phyloP scores from a whole-genome alignment of 2,797 vertebrate species.

The Semaprochilodus insignis region DNA sequence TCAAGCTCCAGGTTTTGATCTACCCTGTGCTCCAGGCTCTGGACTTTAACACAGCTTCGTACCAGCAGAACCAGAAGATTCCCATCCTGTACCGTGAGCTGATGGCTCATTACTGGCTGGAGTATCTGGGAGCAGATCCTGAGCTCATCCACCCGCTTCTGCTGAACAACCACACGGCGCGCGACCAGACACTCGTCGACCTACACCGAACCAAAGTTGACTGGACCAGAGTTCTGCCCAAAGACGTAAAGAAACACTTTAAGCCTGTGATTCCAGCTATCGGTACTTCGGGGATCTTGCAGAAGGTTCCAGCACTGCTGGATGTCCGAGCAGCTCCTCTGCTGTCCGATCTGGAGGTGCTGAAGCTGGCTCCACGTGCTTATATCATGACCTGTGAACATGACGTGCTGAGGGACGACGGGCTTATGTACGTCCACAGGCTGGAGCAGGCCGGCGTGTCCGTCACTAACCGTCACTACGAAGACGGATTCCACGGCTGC shows the following conservation, averaged over 20 bases:
- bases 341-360: conserved; percentile 79
- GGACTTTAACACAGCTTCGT: conserved; percentile 95
- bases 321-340: conserved; percentile 85
- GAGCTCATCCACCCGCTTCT: conserved; percentile 78
- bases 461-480: conserved; percentile 86
- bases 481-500: conserved; percentile 93
- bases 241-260: conserved; percentile 79
- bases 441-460: conserved; percentile 85
- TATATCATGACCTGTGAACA: conserved; percentile 91
- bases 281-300: conserved; percentile 71
- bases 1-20: conserved; percentile 91
- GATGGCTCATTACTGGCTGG: conserved; percentile 90
- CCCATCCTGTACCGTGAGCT: conserved; percentile 79
- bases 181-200: conserved; percentile 74
- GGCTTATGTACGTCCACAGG: conserved; percentile 89
- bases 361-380: conserved; percentile 83
- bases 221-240: conserved; percentile 85
- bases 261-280: conserved; percentile 73
- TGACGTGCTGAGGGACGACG: conserved; percentile 92
- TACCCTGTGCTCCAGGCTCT: conserved; percentile 92
- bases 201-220: conserved; percentile 78
- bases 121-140: conserved; percentile 84
- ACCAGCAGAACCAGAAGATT: conserved; percentile 84
- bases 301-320: conserved; percentile 81
- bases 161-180: conserved; percentile 89